Evolutionary conservation across 2,888 invertebrate species (phyloP).

Genomic region (Sialis fuliginosa): DNA sequence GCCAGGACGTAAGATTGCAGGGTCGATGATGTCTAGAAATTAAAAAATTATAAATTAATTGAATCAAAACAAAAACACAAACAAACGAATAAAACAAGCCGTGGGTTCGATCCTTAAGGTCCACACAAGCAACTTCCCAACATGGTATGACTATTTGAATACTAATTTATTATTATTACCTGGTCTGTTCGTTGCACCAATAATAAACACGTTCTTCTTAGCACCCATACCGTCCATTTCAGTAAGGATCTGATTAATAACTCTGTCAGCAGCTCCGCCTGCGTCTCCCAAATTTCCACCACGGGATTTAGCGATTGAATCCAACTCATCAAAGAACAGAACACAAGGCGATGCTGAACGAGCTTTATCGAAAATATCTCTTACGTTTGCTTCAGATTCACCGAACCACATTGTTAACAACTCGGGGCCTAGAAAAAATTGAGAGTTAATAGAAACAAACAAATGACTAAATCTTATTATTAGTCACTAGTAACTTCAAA

Average conservation of each 20-base stretch:
- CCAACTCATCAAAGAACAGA: constrained; percentile 97
- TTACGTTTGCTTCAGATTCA: constrained; percentile 97
- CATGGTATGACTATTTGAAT: neutral
- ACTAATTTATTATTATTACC: constrained; percentile 17
- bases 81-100: too few species aligned
- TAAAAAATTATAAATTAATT: neutral
- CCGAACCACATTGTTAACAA: constrained; percentile 99
- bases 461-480: too few species aligned
- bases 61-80: too few species aligned
- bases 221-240: constrained; percentile 99
- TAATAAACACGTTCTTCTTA: constrained; percentile 99
- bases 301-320: constrained; percentile 97
- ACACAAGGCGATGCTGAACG: constrained; percentile 98
- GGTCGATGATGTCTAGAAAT: constrained; percentile 85
- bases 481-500: too few species aligned
- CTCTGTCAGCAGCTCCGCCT: constrained; percentile 95
- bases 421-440: constrained; percentile 38
- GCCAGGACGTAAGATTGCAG: constrained; percentile 95
- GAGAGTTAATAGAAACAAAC: too few species aligned
- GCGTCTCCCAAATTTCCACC: constrained; percentile 96
- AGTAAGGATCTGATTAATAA: constrained; percentile 98
- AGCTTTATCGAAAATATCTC: constrained; percentile 99
- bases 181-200: constrained; percentile 84
- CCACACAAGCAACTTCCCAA: neutral
- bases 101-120: too few species aligned